Base-by-base conservation (phyloP, 2,113 vertebrate species). In the Ciconia boyciana region DNA sequence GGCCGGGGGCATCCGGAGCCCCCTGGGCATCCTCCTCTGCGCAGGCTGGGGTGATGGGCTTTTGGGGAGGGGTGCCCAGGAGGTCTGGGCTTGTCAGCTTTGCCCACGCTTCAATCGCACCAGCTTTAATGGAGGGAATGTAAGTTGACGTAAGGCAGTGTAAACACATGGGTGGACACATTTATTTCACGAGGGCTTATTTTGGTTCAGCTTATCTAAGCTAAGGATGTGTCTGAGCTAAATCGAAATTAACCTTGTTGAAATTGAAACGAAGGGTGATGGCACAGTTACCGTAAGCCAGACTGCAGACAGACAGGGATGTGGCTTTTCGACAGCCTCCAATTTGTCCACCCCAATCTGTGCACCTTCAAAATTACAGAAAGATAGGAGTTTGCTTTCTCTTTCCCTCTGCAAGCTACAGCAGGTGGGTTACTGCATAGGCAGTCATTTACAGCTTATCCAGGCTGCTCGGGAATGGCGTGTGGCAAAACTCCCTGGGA, bases 1-100 rank as follows among this genome's bases (percentile, higher is more conserved):
- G 48, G 21, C 55, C 1, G 11, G 21, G 75, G 49, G 24, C 57
- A 15, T 8, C 34, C 3, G 0, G 19, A 81, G 8, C 54, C 13
- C 36, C 17, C 19, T 3, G 0, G 26, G 87, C 82, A 94, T 76
- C 87, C 44, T 72, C 7, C 16, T 51, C 65, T 46, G 60, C 2
- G 0, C 26, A 4, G 36, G 21, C 66, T 75, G 79, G 52, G 83
- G 24, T 0, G 0, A 0, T 48, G 25, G 60, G 32, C 6, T 43
- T 78, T 66, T 18, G 11, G 55, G 71, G 25, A 60, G 9, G 51
- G 54, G 39, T 8, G 1, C 28, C 52, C 8, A 0, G 9, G 82
- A 48, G 16, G 9, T 57, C 44, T 26, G 70, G 52, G 74, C 14
- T 72, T 3, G 19, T 20, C 16, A 0, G 60, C 17, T 64, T 49